phyloP scores from a whole-genome alignment of 2,797 vertebrate genomes.

The Syndactyla subalaris region DNA sequence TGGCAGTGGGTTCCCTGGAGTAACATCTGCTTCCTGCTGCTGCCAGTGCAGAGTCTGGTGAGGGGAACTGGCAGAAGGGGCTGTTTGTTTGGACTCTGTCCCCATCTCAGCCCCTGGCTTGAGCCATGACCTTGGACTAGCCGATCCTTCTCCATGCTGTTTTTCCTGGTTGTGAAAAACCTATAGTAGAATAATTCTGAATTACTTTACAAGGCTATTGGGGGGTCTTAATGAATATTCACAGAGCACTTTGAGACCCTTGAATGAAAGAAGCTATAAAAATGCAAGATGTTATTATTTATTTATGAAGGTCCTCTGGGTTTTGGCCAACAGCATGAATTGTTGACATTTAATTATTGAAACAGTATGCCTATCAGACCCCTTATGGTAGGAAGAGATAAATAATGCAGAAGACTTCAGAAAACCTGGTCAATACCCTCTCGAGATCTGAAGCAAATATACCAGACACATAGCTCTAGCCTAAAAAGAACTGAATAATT shows the following conservation, averaged over 20 bases:
- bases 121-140: not conserved
- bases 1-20: not conserved
- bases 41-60: accelerated
- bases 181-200: not conserved
- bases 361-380: slow-evolving; percentile 62
- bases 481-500: slow-evolving; percentile 69
- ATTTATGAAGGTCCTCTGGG: slow-evolving; percentile 66
- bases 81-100: accelerated
- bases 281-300: slow-evolving; percentile 63
- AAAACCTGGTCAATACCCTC: slow-evolving; percentile 66
- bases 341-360: slow-evolving; percentile 78
- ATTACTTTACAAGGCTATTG: not conserved
- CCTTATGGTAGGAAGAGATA: slow-evolving; percentile 70
- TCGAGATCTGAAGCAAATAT: slow-evolving; percentile 57
- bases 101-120: accelerated
- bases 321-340: slow-evolving; percentile 69
- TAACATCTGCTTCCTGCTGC: not conserved
- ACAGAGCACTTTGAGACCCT: slow-evolving; percentile 24
- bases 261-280: slow-evolving; percentile 62
- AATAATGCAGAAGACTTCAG: slow-evolving; percentile 75
- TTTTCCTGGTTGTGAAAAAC: not conserved
- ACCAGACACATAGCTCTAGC: slow-evolving; percentile 37
- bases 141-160: not conserved
- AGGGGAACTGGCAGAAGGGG: not conserved
- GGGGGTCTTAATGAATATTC: slow-evolving; percentile 32